Percentiles rank a stretch among this genome's conserved stretches.
These are phyloP conservation scores for Marronus borbonicus DNA, from an alignment of 2,888 invertebrate genomes.

Conservation along the genomic window DNA sequence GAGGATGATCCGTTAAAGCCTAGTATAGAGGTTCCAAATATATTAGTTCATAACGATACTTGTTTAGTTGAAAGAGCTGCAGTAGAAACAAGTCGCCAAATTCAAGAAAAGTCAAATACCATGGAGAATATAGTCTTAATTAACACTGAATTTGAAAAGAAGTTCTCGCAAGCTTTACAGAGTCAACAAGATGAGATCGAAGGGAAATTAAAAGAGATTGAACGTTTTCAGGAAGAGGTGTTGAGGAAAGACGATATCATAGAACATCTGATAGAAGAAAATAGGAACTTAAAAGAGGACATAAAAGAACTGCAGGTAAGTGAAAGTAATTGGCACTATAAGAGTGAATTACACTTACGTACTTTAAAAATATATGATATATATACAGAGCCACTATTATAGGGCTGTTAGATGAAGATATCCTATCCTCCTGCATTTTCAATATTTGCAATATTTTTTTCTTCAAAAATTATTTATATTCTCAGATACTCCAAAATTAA, in stretches of 20 bases:
- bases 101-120: not conserved
- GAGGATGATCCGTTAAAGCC: not conserved
- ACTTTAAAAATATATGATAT: too few species aligned
- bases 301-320: constrained; percentile 67
- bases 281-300: constrained; percentile 65
- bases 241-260: constrained; percentile 63
- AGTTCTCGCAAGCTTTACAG: constrained; percentile 7
- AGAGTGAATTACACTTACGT: too few species aligned
- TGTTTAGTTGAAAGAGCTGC: not conserved
- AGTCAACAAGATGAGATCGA: constrained; percentile 18
- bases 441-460: too few species aligned
- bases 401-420: too few species aligned
- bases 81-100: not conserved
- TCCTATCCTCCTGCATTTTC: too few species aligned
- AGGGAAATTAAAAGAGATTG: constrained; percentile 47
- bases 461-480: too few species aligned
- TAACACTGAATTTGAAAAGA: not conserved
- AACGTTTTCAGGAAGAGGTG: constrained; percentile 57
- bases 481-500: too few species aligned
- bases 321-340: constrained; percentile 21
- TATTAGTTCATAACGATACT: not conserved
- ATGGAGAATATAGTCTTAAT: constrained; percentile 4
- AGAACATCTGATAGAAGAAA: constrained; percentile 67
- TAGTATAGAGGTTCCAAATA: not conserved
- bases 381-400: too few species aligned